phyloP scores from a whole-genome alignment of 2,888 invertebrate genomes.

The Pantelozetes paolii region DNA sequence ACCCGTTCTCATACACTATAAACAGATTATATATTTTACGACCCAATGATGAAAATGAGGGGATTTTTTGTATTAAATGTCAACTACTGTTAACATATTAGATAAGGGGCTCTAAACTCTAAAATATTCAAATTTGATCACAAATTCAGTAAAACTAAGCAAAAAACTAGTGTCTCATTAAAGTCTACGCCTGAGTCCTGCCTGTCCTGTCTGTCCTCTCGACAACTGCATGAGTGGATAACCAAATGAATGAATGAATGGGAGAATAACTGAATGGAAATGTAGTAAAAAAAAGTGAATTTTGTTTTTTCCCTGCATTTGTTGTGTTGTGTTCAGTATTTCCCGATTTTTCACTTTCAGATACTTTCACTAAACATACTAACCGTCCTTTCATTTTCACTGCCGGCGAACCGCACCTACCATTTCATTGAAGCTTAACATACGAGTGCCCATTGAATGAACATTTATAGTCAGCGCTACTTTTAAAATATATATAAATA shows the following conservation, averaged over 20 bases:
- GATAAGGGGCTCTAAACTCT: neutral
- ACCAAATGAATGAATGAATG: neutral
- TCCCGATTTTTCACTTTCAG: neutral
- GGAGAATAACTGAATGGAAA: neutral
- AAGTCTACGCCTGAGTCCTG: neutral
- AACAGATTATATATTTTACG: neutral
- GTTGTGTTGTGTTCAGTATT: slow-evolving; percentile 1
- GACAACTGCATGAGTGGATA: neutral
- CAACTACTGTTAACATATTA: neutral
- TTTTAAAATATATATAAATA: neutral
- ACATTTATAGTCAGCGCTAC: neutral
- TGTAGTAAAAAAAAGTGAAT: neutral
- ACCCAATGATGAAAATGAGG: neutral
- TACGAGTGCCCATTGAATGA: neutral
- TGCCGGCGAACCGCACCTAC: slow-evolving; percentile 7
- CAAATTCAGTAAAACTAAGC: neutral
- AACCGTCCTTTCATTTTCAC: neutral
- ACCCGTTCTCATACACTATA: neutral
- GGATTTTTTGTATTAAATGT: neutral
- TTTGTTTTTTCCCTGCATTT: neutral
- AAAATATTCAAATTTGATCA: neutral
- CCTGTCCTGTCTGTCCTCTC: neutral
- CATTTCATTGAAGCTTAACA: neutral
- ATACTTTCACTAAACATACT: neutral
- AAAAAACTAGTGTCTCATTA: neutral